Conservation (phyloP, 2,797 vertebrate species). For the Acanthurus tractus region DNA sequence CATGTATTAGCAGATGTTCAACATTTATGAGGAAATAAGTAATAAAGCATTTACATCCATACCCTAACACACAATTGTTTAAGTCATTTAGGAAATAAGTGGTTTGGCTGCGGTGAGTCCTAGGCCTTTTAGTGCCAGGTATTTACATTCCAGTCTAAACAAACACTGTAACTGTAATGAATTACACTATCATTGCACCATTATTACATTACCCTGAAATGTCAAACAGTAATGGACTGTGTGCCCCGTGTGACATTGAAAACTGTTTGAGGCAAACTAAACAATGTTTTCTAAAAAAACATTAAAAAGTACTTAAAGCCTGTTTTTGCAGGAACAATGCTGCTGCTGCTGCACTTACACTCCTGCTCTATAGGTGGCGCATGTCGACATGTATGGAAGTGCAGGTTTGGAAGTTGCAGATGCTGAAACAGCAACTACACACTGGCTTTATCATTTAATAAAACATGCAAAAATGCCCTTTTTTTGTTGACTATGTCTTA, state of each 20-base stretch:
- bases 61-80: conserved; percentile 19
- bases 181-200: neutral
- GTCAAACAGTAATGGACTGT: neutral
- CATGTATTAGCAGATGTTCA: conserved; percentile 5
- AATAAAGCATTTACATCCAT: conserved; percentile 4
- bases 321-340: neutral
- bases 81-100: conserved; percentile 15
- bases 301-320: neutral
- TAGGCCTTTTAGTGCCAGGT: neutral
- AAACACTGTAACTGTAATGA: neutral
- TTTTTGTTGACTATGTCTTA: neutral
- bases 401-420: neutral
- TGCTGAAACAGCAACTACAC: neutral
- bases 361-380: neutral
- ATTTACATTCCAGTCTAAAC: conserved; percentile 5
- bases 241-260: neutral
- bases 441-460: neutral
- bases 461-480: no score
- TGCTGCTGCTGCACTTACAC: neutral
- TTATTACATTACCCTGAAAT: neutral
- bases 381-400: neutral
- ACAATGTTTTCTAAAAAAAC: neutral
- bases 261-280: neutral
- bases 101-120: conserved; percentile 2
- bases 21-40: conserved; percentile 25